Evolutionary conservation across 2,797 vertebrate species (phyloP).

Genomic region (Gorsachius magnificus): DNA sequence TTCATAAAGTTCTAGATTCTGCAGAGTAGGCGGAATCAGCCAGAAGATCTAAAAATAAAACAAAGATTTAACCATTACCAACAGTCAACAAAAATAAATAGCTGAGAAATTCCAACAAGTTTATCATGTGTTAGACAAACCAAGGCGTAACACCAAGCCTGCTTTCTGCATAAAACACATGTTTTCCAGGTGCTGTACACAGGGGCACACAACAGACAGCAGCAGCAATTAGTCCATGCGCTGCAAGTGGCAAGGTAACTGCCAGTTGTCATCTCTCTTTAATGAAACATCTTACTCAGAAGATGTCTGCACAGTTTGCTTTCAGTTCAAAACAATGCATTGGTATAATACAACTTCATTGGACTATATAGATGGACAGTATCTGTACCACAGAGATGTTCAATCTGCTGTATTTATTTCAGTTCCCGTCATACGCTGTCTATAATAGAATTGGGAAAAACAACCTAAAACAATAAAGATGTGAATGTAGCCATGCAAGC

Average conservation of each 20-base stretch:
- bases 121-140: not conserved
- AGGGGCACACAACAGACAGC: not conserved
- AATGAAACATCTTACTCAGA: conserved; percentile 14
- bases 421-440: not conserved
- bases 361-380: not conserved
- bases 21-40: conserved; percentile 93
- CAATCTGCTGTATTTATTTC: not conserved
- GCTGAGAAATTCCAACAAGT: not conserved
- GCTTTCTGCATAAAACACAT: not conserved
- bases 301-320: not conserved
- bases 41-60: conserved; percentile 89
- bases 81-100: not conserved
- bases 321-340: not conserved
- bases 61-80: conserved; percentile 2
- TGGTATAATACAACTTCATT: not conserved
- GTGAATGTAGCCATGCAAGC: not conserved
- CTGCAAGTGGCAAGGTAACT: conserved; percentile 1
- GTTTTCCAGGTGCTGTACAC: not conserved
- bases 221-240: conserved; percentile 13
- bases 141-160: not conserved
- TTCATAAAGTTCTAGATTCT: conserved; percentile 94
- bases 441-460: not conserved
- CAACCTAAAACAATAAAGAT: not conserved
- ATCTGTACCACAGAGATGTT: not conserved
- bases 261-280: not conserved